phyloP scores from a whole-genome alignment of 2,113 vertebrate genomes.

The Porphyrio hochstetteri region DNA sequence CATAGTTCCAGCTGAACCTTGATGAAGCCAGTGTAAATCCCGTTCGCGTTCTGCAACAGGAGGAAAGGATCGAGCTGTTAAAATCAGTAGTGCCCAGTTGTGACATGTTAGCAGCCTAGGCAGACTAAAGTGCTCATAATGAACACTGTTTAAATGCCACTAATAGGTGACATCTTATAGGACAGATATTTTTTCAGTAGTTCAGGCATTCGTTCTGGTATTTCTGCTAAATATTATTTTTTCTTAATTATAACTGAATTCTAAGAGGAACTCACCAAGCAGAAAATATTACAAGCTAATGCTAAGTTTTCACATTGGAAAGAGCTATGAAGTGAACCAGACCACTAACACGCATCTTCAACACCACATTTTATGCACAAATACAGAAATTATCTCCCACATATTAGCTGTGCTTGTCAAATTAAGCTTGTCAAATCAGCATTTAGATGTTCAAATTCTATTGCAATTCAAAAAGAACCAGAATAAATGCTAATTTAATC shows the following conservation, averaged over 20 bases:
- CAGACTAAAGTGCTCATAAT: neutral
- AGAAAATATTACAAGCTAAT: neutral
- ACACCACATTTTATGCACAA: neutral
- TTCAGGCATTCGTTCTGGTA: neutral
- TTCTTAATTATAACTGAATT: neutral
- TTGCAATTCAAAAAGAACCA: neutral
- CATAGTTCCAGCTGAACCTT: slow-evolving; percentile 94
- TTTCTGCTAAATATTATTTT: neutral
- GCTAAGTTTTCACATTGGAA: neutral
- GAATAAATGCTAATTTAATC: neutral
- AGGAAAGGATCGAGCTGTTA: neutral
- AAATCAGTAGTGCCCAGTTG: neutral
- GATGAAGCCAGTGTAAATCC: slow-evolving; percentile 95
- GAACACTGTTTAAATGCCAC: neutral
- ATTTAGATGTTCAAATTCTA: neutral
- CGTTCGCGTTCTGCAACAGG: slow-evolving; percentile 75
- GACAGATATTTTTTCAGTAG: neutral
- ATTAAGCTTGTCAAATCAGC: neutral
- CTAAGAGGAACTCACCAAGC: neutral
- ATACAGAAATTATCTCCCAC: neutral
- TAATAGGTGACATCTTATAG: fast-evolving
- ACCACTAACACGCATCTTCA: fast-evolving
- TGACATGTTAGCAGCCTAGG: neutral
- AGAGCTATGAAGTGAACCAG: neutral
- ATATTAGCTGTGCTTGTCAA: neutral